phyloP scores from a whole-genome alignment of 2,113 vertebrate genomes.

The Probosciger aterrimus region DNA sequence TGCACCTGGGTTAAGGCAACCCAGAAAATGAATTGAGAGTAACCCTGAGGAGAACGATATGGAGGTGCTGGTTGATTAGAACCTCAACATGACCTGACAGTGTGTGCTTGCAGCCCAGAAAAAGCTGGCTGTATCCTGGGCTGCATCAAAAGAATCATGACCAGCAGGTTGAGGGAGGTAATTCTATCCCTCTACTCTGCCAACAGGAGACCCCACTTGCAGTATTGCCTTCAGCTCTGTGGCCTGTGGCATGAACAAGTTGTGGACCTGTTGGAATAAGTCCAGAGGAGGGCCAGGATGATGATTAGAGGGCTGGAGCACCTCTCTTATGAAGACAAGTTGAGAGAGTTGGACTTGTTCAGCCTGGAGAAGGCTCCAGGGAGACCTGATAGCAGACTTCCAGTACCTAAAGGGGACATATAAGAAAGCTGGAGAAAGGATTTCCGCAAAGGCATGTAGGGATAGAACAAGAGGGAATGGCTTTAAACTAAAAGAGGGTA shows the following conservation, averaged over 20 bases:
- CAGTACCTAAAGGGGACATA: neutral
- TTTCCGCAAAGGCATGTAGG: neutral
- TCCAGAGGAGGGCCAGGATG: neutral
- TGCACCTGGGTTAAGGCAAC: neutral
- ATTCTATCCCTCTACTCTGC: neutral
- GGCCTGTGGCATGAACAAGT: neutral
- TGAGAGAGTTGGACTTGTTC: neutral
- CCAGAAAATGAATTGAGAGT: neutral
- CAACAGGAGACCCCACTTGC: neutral
- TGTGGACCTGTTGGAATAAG: neutral
- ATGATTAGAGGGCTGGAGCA: neutral
- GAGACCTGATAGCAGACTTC: neutral
- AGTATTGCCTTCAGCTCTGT: neutral
- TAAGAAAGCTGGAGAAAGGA: neutral
- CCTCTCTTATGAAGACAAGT: neutral
- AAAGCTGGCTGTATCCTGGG: neutral
- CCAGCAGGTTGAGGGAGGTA: neutral
- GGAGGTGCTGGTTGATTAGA: neutral
- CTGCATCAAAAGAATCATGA: neutral
- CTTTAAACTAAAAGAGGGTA: neutral
- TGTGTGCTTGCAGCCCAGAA: neutral
- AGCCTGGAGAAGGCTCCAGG: neutral
- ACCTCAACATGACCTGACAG: neutral
- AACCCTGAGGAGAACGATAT: neutral
- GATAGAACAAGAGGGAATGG: neutral